phyloP scores from a whole-genome alignment of 2,797 vertebrate species.

The Hemitrygon akajei region DNA sequence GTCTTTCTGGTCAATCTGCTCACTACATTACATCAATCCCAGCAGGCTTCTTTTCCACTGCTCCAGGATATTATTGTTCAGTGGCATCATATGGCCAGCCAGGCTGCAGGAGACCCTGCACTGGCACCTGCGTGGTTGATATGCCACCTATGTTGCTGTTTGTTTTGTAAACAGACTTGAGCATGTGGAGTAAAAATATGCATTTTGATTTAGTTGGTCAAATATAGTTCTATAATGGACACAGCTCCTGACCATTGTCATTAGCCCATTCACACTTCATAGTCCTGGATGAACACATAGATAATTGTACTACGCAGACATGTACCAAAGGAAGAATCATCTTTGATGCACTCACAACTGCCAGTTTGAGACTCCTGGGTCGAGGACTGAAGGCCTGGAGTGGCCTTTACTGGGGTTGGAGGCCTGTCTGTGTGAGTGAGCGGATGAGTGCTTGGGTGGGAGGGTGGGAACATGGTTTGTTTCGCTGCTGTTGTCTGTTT shows the following conservation, averaged over 20 bases:
- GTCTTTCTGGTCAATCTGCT: constrained; percentile 32
- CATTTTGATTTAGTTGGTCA: neutral
- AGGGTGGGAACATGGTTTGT: too few relatives aligned
- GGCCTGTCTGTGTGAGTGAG: neutral
- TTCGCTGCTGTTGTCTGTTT: too few relatives aligned
- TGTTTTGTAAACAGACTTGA: neutral
- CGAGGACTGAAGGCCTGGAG: neutral
- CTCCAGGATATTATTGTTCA: constrained; percentile 9
- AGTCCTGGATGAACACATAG: neutral
- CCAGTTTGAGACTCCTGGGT: too few relatives aligned
- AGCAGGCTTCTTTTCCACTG: constrained; percentile 1
- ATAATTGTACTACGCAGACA: neutral
- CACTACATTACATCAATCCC: neutral
- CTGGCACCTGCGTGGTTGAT: neutral
- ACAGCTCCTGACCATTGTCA: neutral
- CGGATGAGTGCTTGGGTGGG: too few relatives aligned
- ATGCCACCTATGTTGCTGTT: neutral
- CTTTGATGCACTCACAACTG: neutral
- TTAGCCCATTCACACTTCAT: neutral
- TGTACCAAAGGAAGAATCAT: neutral
- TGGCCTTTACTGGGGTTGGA: too few relatives aligned
- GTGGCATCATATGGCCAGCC: neutral
- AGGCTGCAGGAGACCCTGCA: neutral
- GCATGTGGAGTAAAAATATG: neutral
- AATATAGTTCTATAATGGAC: neutral